These are phyloP conservation scores for Cyclargus thomasi DNA, from an alignment of 1,140 invertebrate species.

Conservation along the genomic window DNA sequence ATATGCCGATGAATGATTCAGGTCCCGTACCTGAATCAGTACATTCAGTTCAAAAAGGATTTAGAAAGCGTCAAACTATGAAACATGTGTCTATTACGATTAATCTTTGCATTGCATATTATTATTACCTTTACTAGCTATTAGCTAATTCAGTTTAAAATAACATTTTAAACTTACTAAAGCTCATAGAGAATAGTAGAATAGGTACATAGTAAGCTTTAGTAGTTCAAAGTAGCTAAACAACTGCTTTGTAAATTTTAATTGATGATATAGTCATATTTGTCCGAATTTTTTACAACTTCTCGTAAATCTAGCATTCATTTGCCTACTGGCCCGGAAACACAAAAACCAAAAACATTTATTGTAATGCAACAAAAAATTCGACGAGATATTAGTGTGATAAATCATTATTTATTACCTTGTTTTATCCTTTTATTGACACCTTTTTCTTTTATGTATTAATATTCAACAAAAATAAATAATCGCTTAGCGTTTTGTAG, in stretches of 20 bases:
- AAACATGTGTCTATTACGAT: too few species aligned
- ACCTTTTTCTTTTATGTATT: neutral
- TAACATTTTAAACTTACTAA: too few species aligned
- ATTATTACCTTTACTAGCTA: too few species aligned
- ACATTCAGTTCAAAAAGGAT: too few species aligned
- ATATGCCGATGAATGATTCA: too few species aligned
- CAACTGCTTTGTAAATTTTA: neutral
- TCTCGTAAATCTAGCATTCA: neutral
- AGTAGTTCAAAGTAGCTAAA: too few species aligned
- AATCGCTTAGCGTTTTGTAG: neutral
- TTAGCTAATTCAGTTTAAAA: too few species aligned
- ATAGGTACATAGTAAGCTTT: too few species aligned
- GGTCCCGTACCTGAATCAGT: too few species aligned
- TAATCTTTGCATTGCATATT: too few species aligned
- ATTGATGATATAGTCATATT: neutral
- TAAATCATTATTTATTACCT: constrained; percentile 4
- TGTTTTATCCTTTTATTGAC: neutral
- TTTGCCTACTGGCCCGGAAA: neutral
- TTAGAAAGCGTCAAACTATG: too few species aligned
- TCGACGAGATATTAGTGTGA: neutral
- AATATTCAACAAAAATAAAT: neutral
- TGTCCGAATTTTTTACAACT: neutral
- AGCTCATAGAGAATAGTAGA: too few species aligned
- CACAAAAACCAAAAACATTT: neutral
- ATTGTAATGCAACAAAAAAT: constrained; percentile 1